Evolutionary conservation across 2,113 vertebrate species (phyloP), one percentile per base, ranked within the genome.

Genomic region (Crotalus viridis): DNA sequence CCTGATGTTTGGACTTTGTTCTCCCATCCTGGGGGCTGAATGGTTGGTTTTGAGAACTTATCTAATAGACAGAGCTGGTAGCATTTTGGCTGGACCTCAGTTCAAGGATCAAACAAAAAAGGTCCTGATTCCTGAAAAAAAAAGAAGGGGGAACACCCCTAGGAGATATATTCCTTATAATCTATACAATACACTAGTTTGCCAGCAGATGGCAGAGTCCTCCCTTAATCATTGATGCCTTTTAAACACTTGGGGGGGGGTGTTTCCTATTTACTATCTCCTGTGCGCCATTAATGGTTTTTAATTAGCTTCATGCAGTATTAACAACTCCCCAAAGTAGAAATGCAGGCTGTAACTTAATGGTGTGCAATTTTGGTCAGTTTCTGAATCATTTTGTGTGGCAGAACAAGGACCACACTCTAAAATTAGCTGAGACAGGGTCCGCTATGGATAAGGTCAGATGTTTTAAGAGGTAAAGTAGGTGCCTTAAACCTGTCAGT

Each of bases 171-270:
- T 81, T 15, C 1, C 10, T 74, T 55, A 26, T 54, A 21, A 89
- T 91, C 56, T 54, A 7, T 21, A 0, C 55, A 56, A 55, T 86
- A 15, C n/a, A 33, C 59, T 55, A 88, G 24, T 0, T 0, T 94
- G 94, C 95, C 97, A 96, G 95, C 95, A 97, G 96, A 91, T 97
- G 96, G 96, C 92, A 95, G 87, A 89, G 48, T 94, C 90, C 90
- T 55, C 94, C 91, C 48, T 92, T 21, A 57, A 85, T 61, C 90
- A 85, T 61, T 87, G 19, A 48, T 17, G 1, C 26, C 8, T 59
- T 61, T 81, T 87, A 33, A 48, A 43, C n/a, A 9, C 33, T 81
- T 56, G 2, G 5, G 5, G 61, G 4, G 2, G 1, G 10, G 48
- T 33, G n/a, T 74, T 74, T 56, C 33, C 52, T 91, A 26, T 91